A percentile compares a stretch with the other conserved stretches of the same genome.
phyloP scores from a whole-genome alignment of 2,888 invertebrate species.

The Parasteatoda lunata region DNA sequence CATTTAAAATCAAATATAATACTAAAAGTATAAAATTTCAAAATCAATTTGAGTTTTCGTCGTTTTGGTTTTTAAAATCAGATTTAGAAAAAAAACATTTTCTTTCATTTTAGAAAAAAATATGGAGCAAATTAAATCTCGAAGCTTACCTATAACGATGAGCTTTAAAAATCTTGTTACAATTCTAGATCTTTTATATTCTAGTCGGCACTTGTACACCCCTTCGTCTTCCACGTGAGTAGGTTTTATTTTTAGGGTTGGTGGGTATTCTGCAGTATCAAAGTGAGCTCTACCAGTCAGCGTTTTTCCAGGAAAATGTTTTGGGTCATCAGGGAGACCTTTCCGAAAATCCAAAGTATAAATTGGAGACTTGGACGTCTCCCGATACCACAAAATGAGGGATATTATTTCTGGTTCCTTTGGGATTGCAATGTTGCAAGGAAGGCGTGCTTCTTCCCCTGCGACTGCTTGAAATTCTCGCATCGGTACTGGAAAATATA shows the following conservation, averaged over 20 bases:
- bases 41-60: not conserved
- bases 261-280: conserved; percentile 47
- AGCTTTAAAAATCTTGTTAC: conserved; percentile 56
- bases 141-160: conserved; percentile 48
- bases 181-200: conserved; percentile 59
- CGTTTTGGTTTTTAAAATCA: too few species aligned
- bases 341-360: conserved; percentile 64
- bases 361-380: conserved; percentile 55
- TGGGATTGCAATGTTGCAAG: conserved; percentile 63
- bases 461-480: conserved; percentile 59
- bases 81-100: not conserved
- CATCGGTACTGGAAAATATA: conserved; percentile 46
- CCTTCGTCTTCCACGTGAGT: conserved; percentile 57
- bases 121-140: too few species aligned
- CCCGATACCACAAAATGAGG: conserved; percentile 62
- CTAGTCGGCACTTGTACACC: conserved; percentile 61
- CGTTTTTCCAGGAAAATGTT: conserved; percentile 56
- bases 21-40: not conserved
- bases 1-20: not conserved
- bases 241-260: conserved; percentile 49
- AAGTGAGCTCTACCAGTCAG: conserved; percentile 52
- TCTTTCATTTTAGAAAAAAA: too few species aligned
- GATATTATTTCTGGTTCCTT: conserved; percentile 49
- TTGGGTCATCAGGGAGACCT: conserved; percentile 53
- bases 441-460: conserved; percentile 47